Conservation (phyloP, 2,888 invertebrate species). For the Drosophila vallismaia region DNA sequence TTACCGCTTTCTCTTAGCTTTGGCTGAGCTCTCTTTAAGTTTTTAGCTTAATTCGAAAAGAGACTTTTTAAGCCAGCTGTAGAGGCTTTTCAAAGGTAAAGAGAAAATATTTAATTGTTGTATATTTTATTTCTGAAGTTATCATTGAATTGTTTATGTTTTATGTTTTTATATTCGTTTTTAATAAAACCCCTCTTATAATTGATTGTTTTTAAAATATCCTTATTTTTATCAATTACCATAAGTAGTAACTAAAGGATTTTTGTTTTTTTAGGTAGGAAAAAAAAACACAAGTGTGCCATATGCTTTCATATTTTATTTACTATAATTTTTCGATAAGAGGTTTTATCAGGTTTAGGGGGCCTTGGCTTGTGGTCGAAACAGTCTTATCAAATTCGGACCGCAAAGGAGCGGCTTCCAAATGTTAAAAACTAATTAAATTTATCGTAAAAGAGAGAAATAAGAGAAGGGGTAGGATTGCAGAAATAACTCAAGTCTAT, state of each 20-base stretch:
- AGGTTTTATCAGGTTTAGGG: slow-evolving; percentile 2
- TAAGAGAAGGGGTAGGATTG: neutral
- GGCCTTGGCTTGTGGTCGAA: slow-evolving; percentile 17
- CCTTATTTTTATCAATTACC: neutral
- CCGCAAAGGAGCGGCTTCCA: slow-evolving; percentile 7
- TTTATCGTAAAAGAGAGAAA: slow-evolving; percentile 1
- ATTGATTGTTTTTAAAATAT: neutral
- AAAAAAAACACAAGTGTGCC: neutral
- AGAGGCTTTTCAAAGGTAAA: neutral
- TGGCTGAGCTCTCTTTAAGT: neutral
- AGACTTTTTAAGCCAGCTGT: neutral
- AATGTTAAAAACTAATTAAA: slow-evolving; percentile 1
- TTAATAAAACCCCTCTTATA: neutral
- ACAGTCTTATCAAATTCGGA: slow-evolving; percentile 9
- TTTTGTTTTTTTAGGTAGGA: neutral
- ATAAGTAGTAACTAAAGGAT: neutral
- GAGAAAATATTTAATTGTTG: too few relatives aligned
- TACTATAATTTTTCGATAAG: slow-evolving; percentile 13
- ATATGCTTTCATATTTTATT: neutral
- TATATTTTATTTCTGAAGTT: too few relatives aligned
- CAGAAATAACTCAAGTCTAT: slow-evolving; percentile 3
- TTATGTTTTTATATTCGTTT: neutral
- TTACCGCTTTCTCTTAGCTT: neutral
- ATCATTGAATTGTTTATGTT: too few relatives aligned
- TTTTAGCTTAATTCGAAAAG: neutral